Conservation (phyloP, 2,113 vertebrate species). For the Indicator indicator region DNA sequence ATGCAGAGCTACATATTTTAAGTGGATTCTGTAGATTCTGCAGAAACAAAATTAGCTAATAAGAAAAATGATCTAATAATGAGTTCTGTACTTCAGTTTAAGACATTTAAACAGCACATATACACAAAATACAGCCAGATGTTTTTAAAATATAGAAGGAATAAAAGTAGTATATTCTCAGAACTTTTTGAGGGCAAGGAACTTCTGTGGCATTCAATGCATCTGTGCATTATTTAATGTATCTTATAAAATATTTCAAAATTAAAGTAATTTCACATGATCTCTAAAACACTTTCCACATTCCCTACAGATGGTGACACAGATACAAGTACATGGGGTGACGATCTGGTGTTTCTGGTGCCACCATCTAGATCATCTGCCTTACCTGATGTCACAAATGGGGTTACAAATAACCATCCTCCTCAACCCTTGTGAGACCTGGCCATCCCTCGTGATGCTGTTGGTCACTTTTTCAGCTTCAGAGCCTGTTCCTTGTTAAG, state of each 20-base stretch:
- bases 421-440: background rate
- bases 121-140: background rate
- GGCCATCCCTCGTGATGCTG: accelerated
- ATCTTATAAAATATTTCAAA: background rate
- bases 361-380: background rate
- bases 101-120: background rate
- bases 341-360: background rate
- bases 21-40: background rate
- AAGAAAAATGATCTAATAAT: background rate
- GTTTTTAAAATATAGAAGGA: background rate
- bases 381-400: background rate
- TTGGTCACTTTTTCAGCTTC: background rate
- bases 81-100: background rate
- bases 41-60: background rate
- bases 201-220: background rate
- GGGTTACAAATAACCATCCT: background rate
- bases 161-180: background rate
- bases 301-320: background rate
- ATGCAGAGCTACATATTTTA: background rate
- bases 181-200: background rate
- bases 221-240: background rate
- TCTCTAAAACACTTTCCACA: background rate
- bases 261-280: background rate
- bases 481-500: background rate
- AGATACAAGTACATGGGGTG: background rate